Evolutionary conservation across 2,888 invertebrate genomes (phyloP).

Genomic region (Pandemis heparana): DNA sequence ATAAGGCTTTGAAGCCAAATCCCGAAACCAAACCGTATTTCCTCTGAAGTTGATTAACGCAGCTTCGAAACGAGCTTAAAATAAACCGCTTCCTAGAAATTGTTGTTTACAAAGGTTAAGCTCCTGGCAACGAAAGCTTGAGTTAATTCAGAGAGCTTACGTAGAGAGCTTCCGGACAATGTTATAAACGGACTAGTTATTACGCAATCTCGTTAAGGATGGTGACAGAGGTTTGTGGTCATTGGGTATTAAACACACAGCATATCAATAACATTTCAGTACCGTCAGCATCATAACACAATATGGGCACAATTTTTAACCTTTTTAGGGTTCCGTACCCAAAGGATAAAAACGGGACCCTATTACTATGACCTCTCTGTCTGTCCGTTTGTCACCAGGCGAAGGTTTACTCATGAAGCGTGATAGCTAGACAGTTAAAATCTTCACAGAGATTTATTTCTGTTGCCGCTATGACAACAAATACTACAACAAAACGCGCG

Average conservation of each 20-base stretch:
- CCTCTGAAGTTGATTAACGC: background rate
- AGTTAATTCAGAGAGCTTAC: conserved; percentile 22
- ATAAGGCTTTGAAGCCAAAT: background rate
- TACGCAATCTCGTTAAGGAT: background rate
- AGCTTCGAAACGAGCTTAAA: background rate
- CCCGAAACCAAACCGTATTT: background rate
- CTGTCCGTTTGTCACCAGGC: no score
- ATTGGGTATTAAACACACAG: background rate
- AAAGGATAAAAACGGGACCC: no score
- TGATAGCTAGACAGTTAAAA: no score
- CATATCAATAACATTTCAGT: background rate
- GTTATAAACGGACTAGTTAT: conserved; percentile 8
- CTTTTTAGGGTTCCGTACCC: no score
- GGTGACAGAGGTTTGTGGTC: background rate
- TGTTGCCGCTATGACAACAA: no score
- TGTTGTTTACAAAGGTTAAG: conserved; percentile 16
- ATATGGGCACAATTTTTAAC: no score
- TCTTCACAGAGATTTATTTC: no score
- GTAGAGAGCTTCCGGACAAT: background rate
- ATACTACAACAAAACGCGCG: no score
- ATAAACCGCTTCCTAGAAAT: background rate
- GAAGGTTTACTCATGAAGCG: no score
- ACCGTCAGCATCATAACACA: no score
- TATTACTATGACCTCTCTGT: no score
- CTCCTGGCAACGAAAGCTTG: conserved; percentile 22